Evolutionary conservation across 1,140 invertebrate genomes (phyloP).

Genomic region (Condylostylus longicornis): DNA sequence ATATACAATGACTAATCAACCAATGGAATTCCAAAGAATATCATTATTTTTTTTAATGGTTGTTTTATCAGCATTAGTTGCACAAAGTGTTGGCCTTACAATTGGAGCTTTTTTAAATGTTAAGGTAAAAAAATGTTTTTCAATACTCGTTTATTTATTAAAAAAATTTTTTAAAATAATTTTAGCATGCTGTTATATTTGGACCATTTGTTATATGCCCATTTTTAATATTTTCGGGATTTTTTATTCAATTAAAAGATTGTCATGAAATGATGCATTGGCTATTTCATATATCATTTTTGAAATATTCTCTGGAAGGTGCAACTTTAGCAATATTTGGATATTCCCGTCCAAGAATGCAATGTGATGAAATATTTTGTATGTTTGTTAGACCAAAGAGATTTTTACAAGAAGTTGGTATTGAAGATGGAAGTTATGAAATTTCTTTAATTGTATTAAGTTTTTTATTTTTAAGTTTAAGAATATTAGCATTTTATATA

Average conservation of each 20-base stretch:
- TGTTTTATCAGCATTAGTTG: constrained; percentile 63
- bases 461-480: constrained; percentile 17
- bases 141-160: neutral
- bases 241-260: constrained; percentile 73
- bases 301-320: constrained; percentile 64
- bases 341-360: constrained; percentile 49
- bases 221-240: constrained; percentile 76
- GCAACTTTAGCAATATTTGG: constrained; percentile 45
- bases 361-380: constrained; percentile 49
- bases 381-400: constrained; percentile 52
- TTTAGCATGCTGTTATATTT: constrained; percentile 66
- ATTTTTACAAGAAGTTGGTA: constrained; percentile 55
- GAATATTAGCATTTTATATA: constrained; percentile 28
- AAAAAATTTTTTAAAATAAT: constrained; percentile 8
- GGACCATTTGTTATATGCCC: constrained; percentile 71
- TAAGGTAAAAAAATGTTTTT: constrained; percentile 37
- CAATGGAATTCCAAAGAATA: constrained; percentile 51
- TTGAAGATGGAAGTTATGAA: constrained; percentile 39
- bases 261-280: constrained; percentile 65
- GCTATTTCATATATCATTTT: constrained; percentile 74
- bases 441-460: constrained; percentile 19
- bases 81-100: constrained; percentile 67
- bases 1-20: constrained; percentile 72
- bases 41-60: constrained; percentile 53
- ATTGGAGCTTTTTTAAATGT: constrained; percentile 66